These are phyloP conservation scores for Ceyx cyanopectus DNA, from an alignment of 2,113 vertebrate species.

Conservation along the genomic window DNA sequence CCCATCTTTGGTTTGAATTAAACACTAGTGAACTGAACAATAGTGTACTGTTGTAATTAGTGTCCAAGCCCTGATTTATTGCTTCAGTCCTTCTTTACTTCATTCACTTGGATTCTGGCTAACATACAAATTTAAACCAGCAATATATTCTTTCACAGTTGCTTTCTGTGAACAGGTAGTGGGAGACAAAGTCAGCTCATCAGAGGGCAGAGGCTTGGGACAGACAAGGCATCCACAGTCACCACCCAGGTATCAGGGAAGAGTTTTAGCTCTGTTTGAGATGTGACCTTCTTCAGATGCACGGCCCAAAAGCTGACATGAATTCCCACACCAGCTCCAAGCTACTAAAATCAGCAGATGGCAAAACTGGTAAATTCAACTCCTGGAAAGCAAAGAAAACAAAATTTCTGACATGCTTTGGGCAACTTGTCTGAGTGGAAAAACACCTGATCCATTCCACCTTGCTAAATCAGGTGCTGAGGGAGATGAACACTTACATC, in stretches of 20 bases:
- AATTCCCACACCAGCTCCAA: neutral
- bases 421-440: neutral
- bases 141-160: neutral
- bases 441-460: neutral
- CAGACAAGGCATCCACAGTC: neutral
- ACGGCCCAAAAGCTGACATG: neutral
- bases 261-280: neutral
- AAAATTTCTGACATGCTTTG: neutral
- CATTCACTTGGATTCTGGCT: neutral
- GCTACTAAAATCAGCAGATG: neutral
- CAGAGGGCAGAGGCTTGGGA: neutral
- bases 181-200: neutral
- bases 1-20: neutral
- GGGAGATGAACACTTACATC: neutral
- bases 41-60: neutral
- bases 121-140: neutral
- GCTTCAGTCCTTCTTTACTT: neutral
- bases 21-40: neutral
- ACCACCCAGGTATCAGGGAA: neutral
- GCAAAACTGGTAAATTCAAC: neutral
- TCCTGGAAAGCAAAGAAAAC: neutral
- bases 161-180: neutral
- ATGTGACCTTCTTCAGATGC: neutral
- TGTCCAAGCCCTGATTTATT: neutral
- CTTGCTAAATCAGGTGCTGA: neutral